phyloP scores from a whole-genome alignment of 2,113 vertebrate genomes.

The Egretta garzetta region DNA sequence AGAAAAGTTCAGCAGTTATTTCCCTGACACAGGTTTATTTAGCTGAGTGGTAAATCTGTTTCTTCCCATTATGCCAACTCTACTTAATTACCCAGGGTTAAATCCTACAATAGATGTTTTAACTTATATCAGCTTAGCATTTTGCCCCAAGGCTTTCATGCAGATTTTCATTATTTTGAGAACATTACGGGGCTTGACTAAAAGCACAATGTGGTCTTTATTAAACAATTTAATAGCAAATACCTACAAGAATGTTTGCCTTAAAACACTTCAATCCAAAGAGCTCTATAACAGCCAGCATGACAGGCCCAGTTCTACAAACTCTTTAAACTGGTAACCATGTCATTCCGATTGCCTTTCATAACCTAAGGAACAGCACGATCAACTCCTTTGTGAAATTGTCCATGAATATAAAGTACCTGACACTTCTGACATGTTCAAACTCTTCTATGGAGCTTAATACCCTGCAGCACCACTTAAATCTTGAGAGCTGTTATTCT shows the following conservation, averaged over 20 bases:
- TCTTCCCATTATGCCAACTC: background rate
- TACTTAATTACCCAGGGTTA: background rate
- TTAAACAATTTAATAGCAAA: conserved; percentile 25
- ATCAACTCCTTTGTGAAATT: conserved; percentile 32
- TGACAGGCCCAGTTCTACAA: background rate
- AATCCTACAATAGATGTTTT: background rate
- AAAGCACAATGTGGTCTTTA: conserved; percentile 17
- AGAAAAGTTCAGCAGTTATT: background rate
- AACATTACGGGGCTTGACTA: background rate
- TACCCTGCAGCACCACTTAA: conserved; percentile 37
- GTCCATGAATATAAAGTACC: conserved; percentile 8
- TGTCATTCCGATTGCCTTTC: background rate
- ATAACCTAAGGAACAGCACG: background rate
- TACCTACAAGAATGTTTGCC: conserved; percentile 26
- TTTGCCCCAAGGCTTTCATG: background rate
- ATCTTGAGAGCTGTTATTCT: conserved; percentile 8
- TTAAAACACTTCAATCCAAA: conserved; percentile 12
- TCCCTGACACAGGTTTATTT: background rate
- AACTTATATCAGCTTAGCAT: background rate
- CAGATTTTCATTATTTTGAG: conserved; percentile 28
- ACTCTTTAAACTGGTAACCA: background rate
- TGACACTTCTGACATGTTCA: conserved; percentile 43
- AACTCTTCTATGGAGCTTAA: background rate
- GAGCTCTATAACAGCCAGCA: background rate
- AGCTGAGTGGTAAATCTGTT: background rate